These are phyloP conservation scores for Bugulina stolonifera DNA, from an alignment of 2,888 invertebrate genomes.

Conservation along the genomic window DNA sequence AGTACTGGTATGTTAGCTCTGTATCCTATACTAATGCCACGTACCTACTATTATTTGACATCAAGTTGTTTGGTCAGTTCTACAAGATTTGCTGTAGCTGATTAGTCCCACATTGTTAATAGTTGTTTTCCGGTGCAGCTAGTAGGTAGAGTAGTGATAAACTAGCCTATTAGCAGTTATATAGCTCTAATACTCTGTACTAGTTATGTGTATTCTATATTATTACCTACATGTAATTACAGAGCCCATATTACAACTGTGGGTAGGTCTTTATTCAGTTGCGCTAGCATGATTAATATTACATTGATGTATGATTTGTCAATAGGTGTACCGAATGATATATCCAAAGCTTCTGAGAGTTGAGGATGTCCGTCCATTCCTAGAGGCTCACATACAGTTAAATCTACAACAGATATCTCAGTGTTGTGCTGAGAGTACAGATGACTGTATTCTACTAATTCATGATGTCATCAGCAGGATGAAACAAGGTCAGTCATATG, in stretches of 20 bases:
- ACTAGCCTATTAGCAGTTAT: neutral
- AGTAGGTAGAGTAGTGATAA: neutral
- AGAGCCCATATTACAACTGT: too few species aligned
- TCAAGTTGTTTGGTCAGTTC: too few species aligned
- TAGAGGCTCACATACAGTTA: slow-evolving; percentile 13
- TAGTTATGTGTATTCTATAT: too few species aligned
- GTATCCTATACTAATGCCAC: too few species aligned
- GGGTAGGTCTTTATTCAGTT: neutral
- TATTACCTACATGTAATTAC: too few species aligned
- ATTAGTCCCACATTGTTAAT: too few species aligned
- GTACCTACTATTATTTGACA: too few species aligned
- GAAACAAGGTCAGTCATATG: neutral
- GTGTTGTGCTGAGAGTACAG: slow-evolving; percentile 32
- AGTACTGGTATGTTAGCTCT: too few species aligned
- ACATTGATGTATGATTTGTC: too few species aligned
- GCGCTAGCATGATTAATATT: neutral
- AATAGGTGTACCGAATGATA: slow-evolving; percentile 7
- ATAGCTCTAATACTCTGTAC: too few species aligned
- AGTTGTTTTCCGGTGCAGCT: too few species aligned
- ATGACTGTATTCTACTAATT: slow-evolving; percentile 37
- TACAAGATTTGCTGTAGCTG: too few species aligned
- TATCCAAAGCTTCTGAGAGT: neutral
- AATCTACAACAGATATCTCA: neutral
- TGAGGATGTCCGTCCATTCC: neutral
- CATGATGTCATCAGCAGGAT: slow-evolving; percentile 31